Percentiles rank a stretch among this genome's conserved stretches.
These are phyloP conservation scores for Danio rerio DNA, from an alignment of 2,113 vertebrate genomes.

Conservation along the genomic window DNA sequence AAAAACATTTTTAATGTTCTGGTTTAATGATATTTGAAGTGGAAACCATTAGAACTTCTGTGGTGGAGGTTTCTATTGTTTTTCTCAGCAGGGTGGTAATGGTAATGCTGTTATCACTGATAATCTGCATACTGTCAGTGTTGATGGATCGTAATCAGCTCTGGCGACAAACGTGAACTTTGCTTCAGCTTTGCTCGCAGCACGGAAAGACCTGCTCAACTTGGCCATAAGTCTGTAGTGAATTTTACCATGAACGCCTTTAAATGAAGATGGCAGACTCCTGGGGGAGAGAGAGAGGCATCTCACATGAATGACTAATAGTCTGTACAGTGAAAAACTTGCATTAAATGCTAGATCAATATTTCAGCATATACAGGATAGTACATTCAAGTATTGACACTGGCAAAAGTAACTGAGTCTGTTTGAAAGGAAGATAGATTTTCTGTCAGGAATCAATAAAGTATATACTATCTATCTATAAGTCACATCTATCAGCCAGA, in stretches of 20 bases:
- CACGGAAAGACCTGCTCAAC: slow-evolving; percentile 64
- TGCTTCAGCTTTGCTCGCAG: slow-evolving; percentile 48
- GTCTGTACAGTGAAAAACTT: background rate
- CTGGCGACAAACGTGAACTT: slow-evolving; percentile 70
- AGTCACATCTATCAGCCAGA: background rate
- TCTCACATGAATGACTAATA: background rate
- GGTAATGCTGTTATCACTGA: background rate
- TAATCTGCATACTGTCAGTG: slow-evolving; percentile 63
- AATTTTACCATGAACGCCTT: slow-evolving; percentile 54
- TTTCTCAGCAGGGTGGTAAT: too few relatives aligned
- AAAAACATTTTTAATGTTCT: too few relatives aligned
- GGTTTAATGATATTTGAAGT: too few relatives aligned
- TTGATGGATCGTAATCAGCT: slow-evolving; percentile 57
- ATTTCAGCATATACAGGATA: slow-evolving; percentile 16
- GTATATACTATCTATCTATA: slow-evolving; percentile 5
- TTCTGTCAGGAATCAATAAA: slow-evolving; percentile 1
- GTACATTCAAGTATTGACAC: background rate
- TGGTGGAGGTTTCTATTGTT: too few relatives aligned
- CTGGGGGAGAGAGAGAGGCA: slow-evolving; percentile 42
- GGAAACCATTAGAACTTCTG: too few relatives aligned
- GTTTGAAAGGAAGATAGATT: slow-evolving; percentile 2
- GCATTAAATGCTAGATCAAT: slow-evolving; percentile 25
- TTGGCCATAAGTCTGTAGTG: slow-evolving; percentile 68
- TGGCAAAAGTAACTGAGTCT: background rate
- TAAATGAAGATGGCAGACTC: slow-evolving; percentile 69